phyloP scores from a whole-genome alignment of 1,140 invertebrate species.

The Chrysomallon squamiferum region DNA sequence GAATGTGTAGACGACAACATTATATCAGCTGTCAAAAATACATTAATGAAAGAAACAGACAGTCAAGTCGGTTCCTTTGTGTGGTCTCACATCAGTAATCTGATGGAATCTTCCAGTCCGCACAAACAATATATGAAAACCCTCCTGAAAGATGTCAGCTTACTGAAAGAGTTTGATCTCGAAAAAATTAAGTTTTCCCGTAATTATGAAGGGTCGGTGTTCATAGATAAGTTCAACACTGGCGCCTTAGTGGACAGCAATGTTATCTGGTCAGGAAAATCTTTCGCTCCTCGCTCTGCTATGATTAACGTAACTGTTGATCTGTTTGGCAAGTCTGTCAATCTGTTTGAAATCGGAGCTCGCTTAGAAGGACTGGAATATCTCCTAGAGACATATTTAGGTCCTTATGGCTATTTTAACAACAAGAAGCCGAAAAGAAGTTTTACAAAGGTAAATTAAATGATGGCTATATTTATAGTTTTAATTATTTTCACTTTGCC shows the following conservation, averaged over 20 bases:
- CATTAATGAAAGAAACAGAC: slow-evolving; percentile 76
- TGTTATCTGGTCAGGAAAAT: slow-evolving; percentile 87
- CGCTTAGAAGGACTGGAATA: slow-evolving; percentile 87
- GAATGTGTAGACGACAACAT: slow-evolving; percentile 81
- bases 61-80: slow-evolving; percentile 65
- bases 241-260: slow-evolving; percentile 56
- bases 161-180: slow-evolving; percentile 77
- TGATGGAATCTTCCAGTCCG: slow-evolving; percentile 10
- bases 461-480: too few species aligned
- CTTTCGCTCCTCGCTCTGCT: slow-evolving; percentile 71
- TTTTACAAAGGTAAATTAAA: too few species aligned
- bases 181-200: slow-evolving; percentile 86
- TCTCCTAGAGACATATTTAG: slow-evolving; percentile 83
- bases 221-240: slow-evolving; percentile 48
- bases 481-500: too few species aligned
- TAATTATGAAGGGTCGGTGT: slow-evolving; percentile 73
- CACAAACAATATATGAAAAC: slow-evolving; percentile 9
- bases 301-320: slow-evolving; percentile 84
- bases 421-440: slow-evolving; percentile 14
- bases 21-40: slow-evolving; percentile 74
- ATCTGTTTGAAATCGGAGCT: slow-evolving; percentile 83
- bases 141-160: slow-evolving; percentile 13
- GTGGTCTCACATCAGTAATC: slow-evolving; percentile 13
- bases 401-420: slow-evolving; percentile 38
- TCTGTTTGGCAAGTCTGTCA: slow-evolving; percentile 84